phyloP scores from a whole-genome alignment of 2,113 vertebrate species.

The Dolichotis patagonum region DNA sequence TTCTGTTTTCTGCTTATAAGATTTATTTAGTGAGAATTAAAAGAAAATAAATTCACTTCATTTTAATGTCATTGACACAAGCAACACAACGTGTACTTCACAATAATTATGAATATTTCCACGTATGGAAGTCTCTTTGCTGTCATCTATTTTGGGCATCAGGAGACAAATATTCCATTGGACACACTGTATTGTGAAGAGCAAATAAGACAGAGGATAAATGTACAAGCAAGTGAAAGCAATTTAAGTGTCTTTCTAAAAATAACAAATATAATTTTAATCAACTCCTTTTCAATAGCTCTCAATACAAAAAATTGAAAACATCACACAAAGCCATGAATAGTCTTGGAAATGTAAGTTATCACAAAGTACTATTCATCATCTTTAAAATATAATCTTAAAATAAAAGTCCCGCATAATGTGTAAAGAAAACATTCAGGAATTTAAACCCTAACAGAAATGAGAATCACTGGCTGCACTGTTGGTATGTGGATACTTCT shows the following conservation, averaged over 20 bases:
- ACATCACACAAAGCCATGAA: neutral
- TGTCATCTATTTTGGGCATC: neutral
- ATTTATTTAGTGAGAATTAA: constrained; percentile 78
- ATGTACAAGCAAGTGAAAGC: constrained; percentile 34
- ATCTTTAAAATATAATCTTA: constrained; percentile 48
- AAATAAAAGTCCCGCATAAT: constrained; percentile 13
- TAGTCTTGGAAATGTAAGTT: constrained; percentile 33
- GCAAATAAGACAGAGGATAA: neutral
- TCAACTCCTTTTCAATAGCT: neutral
- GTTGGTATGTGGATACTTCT: neutral
- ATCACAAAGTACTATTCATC: neutral
- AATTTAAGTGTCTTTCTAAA: constrained; percentile 23
- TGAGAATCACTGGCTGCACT: neutral
- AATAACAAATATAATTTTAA: constrained; percentile 48
- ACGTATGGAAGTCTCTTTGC: neutral
- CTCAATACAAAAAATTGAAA: neutral
- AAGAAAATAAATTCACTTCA: constrained; percentile 60
- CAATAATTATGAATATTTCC: neutral
- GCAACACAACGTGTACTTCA: constrained; percentile 55
- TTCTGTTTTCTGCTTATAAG: constrained; percentile 53
- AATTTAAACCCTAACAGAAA: constrained; percentile 42
- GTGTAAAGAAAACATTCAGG: constrained; percentile 19
- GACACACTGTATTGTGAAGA: neutral
- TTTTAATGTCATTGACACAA: constrained; percentile 47
- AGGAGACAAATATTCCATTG: neutral